These are phyloP conservation scores for Polyploca ridens DNA, from an alignment of 2,888 invertebrate genomes.

Conservation along the genomic window DNA sequence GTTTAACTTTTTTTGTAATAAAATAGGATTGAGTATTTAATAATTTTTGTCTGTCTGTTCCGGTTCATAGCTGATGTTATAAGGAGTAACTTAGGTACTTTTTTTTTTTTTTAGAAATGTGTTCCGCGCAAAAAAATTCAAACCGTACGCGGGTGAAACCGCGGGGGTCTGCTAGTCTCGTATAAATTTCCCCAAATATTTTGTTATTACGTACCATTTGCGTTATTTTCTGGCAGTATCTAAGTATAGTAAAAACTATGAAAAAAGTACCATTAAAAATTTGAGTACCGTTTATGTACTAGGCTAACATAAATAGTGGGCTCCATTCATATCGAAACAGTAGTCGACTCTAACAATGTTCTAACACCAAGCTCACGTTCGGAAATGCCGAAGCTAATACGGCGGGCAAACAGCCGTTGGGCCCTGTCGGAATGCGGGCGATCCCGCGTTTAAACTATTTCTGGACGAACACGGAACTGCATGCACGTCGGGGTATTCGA, in stretches of 20 bases:
- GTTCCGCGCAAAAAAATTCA: too few relatives aligned
- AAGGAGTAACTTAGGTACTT: too few relatives aligned
- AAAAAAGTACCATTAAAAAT: neutral
- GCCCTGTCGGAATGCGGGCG: conserved; percentile 60
- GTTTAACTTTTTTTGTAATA: too few relatives aligned
- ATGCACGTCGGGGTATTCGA: conserved; percentile 30
- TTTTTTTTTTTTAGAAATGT: too few relatives aligned
- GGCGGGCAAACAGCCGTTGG: conserved; percentile 52
- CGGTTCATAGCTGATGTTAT: too few relatives aligned
- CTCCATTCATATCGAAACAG: conserved; percentile 22
- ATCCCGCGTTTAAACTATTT: conserved; percentile 64
- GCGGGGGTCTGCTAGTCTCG: too few relatives aligned
- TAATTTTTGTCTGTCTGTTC: too few relatives aligned
- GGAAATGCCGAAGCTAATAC: conserved; percentile 47
- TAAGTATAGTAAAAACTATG: neutral
- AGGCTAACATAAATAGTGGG: conserved; percentile 4
- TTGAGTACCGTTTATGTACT: neutral
- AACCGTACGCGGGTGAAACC: too few relatives aligned
- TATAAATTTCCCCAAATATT: neutral
- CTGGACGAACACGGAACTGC: conserved; percentile 68
- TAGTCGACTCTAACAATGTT: conserved; percentile 20
- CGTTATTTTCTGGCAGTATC: neutral
- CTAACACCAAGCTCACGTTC: conserved; percentile 21
- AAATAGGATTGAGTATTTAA: too few relatives aligned
- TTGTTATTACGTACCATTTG: too few relatives aligned